Conservation (phyloP, 1,140 invertebrate genomes). For the Lerema accius region DNA sequence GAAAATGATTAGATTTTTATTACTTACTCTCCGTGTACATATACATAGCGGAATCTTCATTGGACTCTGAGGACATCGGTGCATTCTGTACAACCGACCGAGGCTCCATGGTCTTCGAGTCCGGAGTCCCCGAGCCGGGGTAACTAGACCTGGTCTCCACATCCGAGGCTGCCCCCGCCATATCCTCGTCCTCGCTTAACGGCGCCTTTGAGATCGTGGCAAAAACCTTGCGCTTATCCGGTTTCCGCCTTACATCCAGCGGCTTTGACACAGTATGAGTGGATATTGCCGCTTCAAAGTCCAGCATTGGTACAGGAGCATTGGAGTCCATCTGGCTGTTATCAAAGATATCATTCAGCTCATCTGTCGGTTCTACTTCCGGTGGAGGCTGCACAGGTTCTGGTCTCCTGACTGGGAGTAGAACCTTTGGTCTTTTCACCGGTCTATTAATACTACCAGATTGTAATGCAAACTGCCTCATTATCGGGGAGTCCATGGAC, state of each 20-base stretch:
- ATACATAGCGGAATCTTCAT: slow-evolving; percentile 57
- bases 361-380: slow-evolving; percentile 27
- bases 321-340: slow-evolving; percentile 30
- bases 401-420: slow-evolving; percentile 61
- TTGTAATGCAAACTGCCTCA: slow-evolving; percentile 56
- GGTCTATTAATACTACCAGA: slow-evolving; percentile 42
- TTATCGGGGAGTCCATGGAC: slow-evolving; percentile 67
- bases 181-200: slow-evolving; percentile 67
- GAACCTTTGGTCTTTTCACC: slow-evolving; percentile 63
- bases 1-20: no score
- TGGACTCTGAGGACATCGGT: slow-evolving; percentile 49
- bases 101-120: slow-evolving; percentile 57
- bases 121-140: slow-evolving; percentile 64
- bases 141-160: slow-evolving; percentile 70
- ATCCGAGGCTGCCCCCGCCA: slow-evolving; percentile 56
- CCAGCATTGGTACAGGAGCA: slow-evolving; percentile 37
- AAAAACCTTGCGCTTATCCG: slow-evolving; percentile 49
- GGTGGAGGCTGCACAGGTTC: slow-evolving; percentile 42
- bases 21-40: slow-evolving; percentile 73
- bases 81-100: slow-evolving; percentile 23
- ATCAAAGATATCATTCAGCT: slow-evolving; percentile 6
- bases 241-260: slow-evolving; percentile 35
- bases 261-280: slow-evolving; percentile 70
- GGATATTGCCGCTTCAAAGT: slow-evolving; percentile 67
- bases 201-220: slow-evolving; percentile 43